Evolutionary conservation across 2,888 invertebrate species (phyloP).

Genomic region (Gisinianus flammeolus): DNA sequence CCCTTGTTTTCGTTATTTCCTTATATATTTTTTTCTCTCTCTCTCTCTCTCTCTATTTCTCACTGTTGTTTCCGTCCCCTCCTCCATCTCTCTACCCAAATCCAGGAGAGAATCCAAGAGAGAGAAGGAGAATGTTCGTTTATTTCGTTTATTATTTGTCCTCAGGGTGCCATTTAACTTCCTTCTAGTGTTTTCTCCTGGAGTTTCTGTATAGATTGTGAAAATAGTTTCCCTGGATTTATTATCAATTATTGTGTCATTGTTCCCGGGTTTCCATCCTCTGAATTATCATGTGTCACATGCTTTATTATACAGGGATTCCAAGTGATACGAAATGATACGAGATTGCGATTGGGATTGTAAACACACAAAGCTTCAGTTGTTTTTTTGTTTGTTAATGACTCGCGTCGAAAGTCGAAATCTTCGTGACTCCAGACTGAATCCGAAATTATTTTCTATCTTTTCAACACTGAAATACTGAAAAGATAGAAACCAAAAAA

Average conservation of each 20-base stretch:
- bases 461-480: too few species aligned
- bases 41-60: not conserved
- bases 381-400: too few species aligned
- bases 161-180: conserved; percentile 25
- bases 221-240: not conserved
- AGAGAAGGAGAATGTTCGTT: not conserved
- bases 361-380: too few species aligned
- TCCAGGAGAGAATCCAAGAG: not conserved
- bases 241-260: conserved; percentile 3
- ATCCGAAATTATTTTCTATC: too few species aligned
- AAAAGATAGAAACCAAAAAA: too few species aligned
- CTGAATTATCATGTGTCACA: not conserved
- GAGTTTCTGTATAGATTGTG: not conserved
- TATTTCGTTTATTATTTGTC: conserved; percentile 9
- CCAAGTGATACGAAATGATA: too few species aligned
- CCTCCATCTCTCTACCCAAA: not conserved
- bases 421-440: too few species aligned
- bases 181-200: not conserved
- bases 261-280: not conserved
- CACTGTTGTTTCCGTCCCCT: not conserved
- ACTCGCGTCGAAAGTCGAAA: too few species aligned
- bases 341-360: too few species aligned
- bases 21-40: too few species aligned
- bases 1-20: not conserved
- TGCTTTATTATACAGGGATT: not conserved